These are phyloP conservation scores for Agonopterix alstromeriana DNA, from an alignment of 2,888 invertebrate genomes.

Conservation along the genomic window DNA sequence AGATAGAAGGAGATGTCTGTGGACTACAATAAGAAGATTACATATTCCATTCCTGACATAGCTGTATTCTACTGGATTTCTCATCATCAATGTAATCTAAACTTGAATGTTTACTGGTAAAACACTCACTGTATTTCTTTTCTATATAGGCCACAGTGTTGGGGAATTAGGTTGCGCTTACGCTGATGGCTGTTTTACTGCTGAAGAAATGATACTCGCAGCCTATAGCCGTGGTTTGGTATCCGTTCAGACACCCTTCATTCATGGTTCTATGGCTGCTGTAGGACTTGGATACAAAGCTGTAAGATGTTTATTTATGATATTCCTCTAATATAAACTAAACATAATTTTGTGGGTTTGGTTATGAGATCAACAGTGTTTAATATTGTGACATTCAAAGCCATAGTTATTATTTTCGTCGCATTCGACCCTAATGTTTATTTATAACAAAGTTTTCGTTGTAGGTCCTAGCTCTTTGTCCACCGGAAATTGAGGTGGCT, in stretches of 20 bases:
- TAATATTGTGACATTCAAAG: background rate
- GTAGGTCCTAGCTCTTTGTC: conserved; percentile 43
- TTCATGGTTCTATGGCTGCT: conserved; percentile 91
- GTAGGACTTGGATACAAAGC: conserved; percentile 79
- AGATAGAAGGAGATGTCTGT: no score
- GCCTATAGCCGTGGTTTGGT: conserved; percentile 87
- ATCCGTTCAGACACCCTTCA: conserved; percentile 77
- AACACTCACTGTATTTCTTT: no score
- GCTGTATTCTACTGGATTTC: no score
- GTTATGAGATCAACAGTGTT: background rate
- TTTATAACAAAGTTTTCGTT: background rate
- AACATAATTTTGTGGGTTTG: background rate
- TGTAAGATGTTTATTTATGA: conserved; percentile 28
- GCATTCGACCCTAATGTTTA: no score
- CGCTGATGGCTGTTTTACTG: conserved; percentile 81
- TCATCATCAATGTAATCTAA: no score
- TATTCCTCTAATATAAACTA: background rate
- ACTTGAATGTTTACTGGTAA: no score
- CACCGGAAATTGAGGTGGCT: conserved; percentile 82
- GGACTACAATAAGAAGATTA: no score
- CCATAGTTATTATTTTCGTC: no score
- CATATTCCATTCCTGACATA: no score
- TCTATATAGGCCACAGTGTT: conserved; percentile 62
- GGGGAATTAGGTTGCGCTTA: conserved; percentile 87
- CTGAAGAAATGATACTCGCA: conserved; percentile 86